phyloP scores from a whole-genome alignment of 2,888 invertebrate genomes.

The Caenorhabditis virilis region DNA sequence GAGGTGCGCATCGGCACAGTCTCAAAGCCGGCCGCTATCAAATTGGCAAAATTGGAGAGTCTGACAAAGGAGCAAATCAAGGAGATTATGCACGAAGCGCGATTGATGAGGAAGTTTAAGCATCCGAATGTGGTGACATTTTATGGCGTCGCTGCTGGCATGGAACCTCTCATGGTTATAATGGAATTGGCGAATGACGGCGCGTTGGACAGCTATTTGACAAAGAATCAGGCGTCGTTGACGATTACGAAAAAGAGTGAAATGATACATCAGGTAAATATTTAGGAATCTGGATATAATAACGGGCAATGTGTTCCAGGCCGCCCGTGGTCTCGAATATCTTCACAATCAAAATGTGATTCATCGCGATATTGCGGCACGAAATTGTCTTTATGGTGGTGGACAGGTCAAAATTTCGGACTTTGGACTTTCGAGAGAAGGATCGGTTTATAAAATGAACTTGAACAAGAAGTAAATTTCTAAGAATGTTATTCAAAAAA shows the following conservation, averaged over 20 bases:
- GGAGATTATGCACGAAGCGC: slow-evolving; percentile 57
- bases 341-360: slow-evolving; percentile 39
- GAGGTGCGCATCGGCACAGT: slow-evolving; percentile 23
- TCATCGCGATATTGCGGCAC: slow-evolving; percentile 43
- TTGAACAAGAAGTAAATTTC: slow-evolving; percentile 20
- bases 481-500: neutral
- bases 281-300: too few relatives aligned
- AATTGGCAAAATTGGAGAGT: slow-evolving; percentile 47
- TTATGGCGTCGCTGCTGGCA: slow-evolving; percentile 54
- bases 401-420: slow-evolving; percentile 47
- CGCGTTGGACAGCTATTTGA: slow-evolving; percentile 51
- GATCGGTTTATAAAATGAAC: slow-evolving; percentile 24
- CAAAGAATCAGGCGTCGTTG: slow-evolving; percentile 36
- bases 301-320: too few relatives aligned
- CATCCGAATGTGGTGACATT: slow-evolving; percentile 54
- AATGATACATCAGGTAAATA: slow-evolving; percentile 51
- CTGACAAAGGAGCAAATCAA: slow-evolving; percentile 57
- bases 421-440: slow-evolving; percentile 43
- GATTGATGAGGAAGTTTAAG: slow-evolving; percentile 52
- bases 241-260: slow-evolving; percentile 36
- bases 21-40: slow-evolving; percentile 22
- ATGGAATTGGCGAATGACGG: slow-evolving; percentile 55
- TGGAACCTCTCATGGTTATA: slow-evolving; percentile 56
- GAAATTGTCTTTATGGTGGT: slow-evolving; percentile 46
- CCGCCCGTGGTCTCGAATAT: slow-evolving; percentile 52